Evolutionary conservation across 2,797 vertebrate genomes (phyloP), one percentile per base, ranked within the genome.

Genomic region (Taeniopygia guttata): DNA sequence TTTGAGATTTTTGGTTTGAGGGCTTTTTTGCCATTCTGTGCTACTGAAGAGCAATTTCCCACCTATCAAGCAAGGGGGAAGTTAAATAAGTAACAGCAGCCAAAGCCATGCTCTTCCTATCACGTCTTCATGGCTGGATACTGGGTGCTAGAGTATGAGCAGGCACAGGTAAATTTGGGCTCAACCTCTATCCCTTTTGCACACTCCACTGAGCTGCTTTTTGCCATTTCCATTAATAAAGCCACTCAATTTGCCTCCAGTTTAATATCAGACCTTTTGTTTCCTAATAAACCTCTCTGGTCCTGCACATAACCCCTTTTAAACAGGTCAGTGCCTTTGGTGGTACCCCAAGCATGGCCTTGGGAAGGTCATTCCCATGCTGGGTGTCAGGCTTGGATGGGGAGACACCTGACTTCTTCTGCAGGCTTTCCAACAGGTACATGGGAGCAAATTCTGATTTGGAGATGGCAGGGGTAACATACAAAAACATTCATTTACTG

Each of bases 401-500:
- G 46, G 87, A 88, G 67, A 90, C 70, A 83, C 55, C 87, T 59
- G 62, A 74, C 51, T 75, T 27, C 79, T 81, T 86, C 93, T 56
- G 59, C 43, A 13, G 40, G 75, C 74, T 93, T 92, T 92, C 93
- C 93, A 94, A 66, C 64, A 93, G 60, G 62, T 78, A 70, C 62
- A 40, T 36, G 38, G 69, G 56, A 96, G 59, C 85, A 96, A 86
- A 69, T 79, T 45, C 88, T 95, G 59, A 79, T 91, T 89, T 90
- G 91, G 72, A 97, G 78, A 93, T 73, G 80, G 80, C 84, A 88
- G 36, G 16, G 68, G 80, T 94, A 96, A 96, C 95, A 45, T 76
- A 74, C 29, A 89, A 93, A 97, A 94, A 73, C 69, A 83, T 90
- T 93, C 55, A 96, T 96, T 97, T 97, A 87, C 84, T 94, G 67